phyloP scores from a whole-genome alignment of 2,113 vertebrate species.

The Haemorhous mexicanus region DNA sequence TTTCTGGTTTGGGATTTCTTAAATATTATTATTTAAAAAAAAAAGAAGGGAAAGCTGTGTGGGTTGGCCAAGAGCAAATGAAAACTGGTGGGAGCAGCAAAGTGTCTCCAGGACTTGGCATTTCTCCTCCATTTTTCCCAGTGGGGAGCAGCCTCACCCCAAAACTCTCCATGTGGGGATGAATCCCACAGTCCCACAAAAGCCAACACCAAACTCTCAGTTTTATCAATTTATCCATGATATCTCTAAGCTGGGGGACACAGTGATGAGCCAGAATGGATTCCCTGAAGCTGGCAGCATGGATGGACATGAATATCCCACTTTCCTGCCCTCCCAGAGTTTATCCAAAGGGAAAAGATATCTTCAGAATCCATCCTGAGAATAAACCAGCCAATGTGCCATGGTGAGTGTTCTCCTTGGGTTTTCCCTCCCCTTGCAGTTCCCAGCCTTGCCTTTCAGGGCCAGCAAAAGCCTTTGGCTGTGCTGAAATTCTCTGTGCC shows the following conservation, averaged over 20 bases:
- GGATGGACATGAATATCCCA: rapidly evolving
- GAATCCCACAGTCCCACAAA: background rate
- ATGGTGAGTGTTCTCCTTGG: rapidly evolving
- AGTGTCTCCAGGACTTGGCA: background rate
- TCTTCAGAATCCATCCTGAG: rapidly evolving
- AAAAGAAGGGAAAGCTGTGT: background rate
- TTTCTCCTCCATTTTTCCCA: background rate
- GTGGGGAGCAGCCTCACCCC: background rate
- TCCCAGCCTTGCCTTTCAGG: conserved; percentile 14
- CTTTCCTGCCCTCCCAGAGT: background rate
- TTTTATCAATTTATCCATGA: background rate
- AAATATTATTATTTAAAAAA: background rate
- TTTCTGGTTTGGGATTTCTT: background rate
- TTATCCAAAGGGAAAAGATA: background rate
- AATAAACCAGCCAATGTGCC: rapidly evolving
- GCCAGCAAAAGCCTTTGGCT: conserved; percentile 19
- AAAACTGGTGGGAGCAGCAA: background rate
- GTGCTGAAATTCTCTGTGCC: rapidly evolving
- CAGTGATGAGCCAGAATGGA: rapidly evolving
- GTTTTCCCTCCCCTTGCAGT: background rate
- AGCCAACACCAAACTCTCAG: rapidly evolving
- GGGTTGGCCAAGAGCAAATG: background rate
- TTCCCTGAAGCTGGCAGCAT: rapidly evolving
- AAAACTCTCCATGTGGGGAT: background rate
- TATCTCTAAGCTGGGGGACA: rapidly evolving